These are phyloP conservation scores for Rallus crepitans DNA, from an alignment of 2,797 vertebrate species.

Conservation along the genomic window DNA sequence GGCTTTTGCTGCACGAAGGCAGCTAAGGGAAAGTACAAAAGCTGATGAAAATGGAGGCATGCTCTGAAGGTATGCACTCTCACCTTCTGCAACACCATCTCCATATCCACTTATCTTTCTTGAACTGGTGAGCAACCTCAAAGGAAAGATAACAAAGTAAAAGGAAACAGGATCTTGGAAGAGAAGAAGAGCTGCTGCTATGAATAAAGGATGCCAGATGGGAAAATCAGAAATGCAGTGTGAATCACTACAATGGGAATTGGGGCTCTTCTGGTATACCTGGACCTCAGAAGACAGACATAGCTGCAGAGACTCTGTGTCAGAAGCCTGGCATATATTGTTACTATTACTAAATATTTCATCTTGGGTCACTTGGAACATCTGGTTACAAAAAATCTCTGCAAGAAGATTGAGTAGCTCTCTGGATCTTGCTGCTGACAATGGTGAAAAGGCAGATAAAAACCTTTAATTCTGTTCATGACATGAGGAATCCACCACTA, in stretches of 20 bases:
- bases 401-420: not conserved
- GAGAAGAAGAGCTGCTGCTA: not conserved
- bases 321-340: constrained; percentile 26
- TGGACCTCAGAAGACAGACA: not conserved
- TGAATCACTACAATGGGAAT: not conserved
- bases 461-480: not conserved
- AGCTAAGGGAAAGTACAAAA: not conserved
- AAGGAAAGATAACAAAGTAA: constrained; percentile 33
- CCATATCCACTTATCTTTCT: not conserved
- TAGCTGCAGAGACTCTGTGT: not conserved
- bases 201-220: constrained; percentile 4
- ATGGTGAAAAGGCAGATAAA: not conserved
- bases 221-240: constrained; percentile 2
- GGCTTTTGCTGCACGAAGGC: not conserved
- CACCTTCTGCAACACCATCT: not conserved
- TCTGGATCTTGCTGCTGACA: not conserved
- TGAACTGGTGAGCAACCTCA: not conserved
- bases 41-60: not conserved
- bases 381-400: not conserved
- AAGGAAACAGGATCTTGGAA: constrained; percentile 31
- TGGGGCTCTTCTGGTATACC: not conserved
- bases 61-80: not conserved
- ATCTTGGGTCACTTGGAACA: not conserved
- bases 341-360: constrained; percentile 41
- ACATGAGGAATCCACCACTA: not conserved